phyloP scores from a whole-genome alignment of 2,888 invertebrate genomes.

The Mesoligia furuncula region DNA sequence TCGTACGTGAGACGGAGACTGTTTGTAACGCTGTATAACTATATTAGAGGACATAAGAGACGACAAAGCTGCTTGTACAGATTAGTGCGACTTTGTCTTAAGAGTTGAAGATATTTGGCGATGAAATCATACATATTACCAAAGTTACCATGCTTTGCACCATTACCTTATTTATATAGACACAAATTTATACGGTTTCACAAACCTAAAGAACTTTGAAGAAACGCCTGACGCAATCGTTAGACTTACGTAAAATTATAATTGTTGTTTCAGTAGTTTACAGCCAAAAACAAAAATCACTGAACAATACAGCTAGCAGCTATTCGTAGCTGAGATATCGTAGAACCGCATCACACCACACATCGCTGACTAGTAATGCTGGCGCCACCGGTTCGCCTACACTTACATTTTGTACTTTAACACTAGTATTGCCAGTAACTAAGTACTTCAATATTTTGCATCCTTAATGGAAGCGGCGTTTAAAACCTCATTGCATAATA shows the following conservation, averaged over 20 bases:
- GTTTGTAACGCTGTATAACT: conserved; percentile 53
- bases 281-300: conserved; percentile 75
- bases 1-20: conserved; percentile 54
- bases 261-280: conserved; percentile 69
- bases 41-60: conserved; percentile 48
- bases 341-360: conserved; percentile 60
- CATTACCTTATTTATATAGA: conserved; percentile 81
- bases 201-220: conserved; percentile 73
- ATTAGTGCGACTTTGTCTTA: conserved; percentile 60
- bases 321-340: conserved; percentile 73
- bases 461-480: conserved; percentile 31
- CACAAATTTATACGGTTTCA: conserved; percentile 76
- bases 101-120: conserved; percentile 65
- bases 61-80: conserved; percentile 65
- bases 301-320: conserved; percentile 74
- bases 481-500: conserved; percentile 29
- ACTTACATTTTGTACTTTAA: conserved; percentile 74
- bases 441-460: conserved; percentile 57
- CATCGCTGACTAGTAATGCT: conserved; percentile 81
- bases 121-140: conserved; percentile 71
- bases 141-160: conserved; percentile 80
- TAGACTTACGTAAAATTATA: conserved; percentile 72
- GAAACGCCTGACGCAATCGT: conserved; percentile 67
- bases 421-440: conserved; percentile 64
- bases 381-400: conserved; percentile 54